Conservation (phyloP, 2,797 vertebrate genomes). For the Hirundo rustica region DNA sequence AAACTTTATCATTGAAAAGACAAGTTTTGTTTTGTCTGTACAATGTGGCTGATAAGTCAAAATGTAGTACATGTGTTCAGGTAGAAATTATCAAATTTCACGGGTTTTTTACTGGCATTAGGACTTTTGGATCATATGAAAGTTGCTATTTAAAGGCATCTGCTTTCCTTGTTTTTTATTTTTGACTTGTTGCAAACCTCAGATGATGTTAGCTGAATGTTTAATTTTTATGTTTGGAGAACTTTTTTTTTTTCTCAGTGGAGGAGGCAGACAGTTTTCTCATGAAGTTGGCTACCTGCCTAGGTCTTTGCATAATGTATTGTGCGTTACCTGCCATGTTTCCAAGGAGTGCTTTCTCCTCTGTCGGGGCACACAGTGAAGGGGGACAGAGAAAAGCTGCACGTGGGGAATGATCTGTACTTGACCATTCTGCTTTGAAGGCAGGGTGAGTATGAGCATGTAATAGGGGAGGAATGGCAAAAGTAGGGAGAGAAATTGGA, state of each 20-base stretch:
- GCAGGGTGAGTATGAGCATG: neutral
- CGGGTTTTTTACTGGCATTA: neutral
- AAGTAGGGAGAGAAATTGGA: neutral
- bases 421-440: neutral
- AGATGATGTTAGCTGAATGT: neutral
- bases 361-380: neutral
- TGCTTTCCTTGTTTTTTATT: neutral
- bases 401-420: fast-evolving
- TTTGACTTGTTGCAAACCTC: neutral
- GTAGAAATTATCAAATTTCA: neutral
- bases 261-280: neutral
- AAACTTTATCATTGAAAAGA: neutral
- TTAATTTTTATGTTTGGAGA: neutral
- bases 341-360: neutral
- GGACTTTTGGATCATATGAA: neutral
- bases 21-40: neutral
- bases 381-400: neutral
- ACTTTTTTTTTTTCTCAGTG: neutral
- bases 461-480: neutral
- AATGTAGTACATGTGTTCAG: neutral
- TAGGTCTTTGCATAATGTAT: neutral
- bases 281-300: neutral
- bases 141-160: neutral
- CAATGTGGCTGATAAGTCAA: neutral
- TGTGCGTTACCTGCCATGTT: neutral